Base-by-base conservation (phyloP, 2,797 vertebrate species). In the Huso huso region DNA sequence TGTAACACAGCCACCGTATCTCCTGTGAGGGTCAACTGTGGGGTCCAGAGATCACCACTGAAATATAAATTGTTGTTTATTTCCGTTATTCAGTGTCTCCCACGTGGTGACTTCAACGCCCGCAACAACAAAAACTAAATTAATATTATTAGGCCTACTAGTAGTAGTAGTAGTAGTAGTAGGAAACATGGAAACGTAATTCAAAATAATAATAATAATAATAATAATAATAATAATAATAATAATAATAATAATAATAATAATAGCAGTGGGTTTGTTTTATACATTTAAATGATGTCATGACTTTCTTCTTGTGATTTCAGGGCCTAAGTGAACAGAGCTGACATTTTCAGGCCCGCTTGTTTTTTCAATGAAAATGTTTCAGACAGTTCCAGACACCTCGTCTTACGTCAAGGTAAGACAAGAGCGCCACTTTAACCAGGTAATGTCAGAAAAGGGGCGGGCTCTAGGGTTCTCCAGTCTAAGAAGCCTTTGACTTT, bases 401-500 rank as follows among this genome's bases (percentile, higher is more conserved):
- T 93, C 93, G 82, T 97, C 95, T 93, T 95, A 95, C 86, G 92
- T 98, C 88, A 96, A 97, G 95, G 95, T 96, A 97, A 97, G 93
- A 94, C 90, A 81, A 74, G 87, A 85, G 78, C 87, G 78, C 85
- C 80, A 83, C 82, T 89, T 90, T 86, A 75, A 88, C 69, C 90
- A 94, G 93, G 91, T 93, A 91, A 92, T 75, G 76, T 81, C 71
- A 66, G 61, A 10, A 66, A 76, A 71, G 67, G 73, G 65, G 64
- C 59, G 9, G 65, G 64, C 5, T 52, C 11, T 68, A 55, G 48
- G 18, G 61, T 6, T 65, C 10, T 23, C 49, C 7, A 37, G 4
- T 37, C 23, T 23, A 37, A 37, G 23, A 37, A 37, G 23, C 23
- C 23, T 37, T 37, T 37, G 23, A 37, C 23, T 37, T 37, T 37